Base-by-base conservation (phyloP, 2,797 vertebrate genomes). In the Hypotaenidia okinawae region DNA sequence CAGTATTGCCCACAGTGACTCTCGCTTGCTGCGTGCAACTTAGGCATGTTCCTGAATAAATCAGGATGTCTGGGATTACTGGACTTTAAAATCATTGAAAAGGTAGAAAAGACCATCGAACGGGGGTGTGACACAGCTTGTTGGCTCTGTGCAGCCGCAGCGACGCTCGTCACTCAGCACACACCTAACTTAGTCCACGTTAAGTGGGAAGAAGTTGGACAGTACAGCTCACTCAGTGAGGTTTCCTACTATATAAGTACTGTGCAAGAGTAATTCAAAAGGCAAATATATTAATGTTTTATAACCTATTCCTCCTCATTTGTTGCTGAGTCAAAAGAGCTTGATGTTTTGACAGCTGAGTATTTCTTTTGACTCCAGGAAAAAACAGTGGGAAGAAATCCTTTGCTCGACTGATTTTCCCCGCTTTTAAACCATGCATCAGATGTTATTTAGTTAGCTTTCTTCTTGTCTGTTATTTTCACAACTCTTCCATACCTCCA, bases 291-390 rank as follows among this genome's bases (percentile, higher is more conserved):
- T 76, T 72, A 27, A 49, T 74, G 41, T 30, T 84, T 63, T 88
- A 75, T 70, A 93, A 95, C 83, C 81, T 79, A 76, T 62, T 93
- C 82, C 49, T 87, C n/a, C 79, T 91, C 70, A 47, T 97, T 96
- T 93, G 78, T 88, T 92, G 88, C 89, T 72, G 79, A 97, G 90
- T 95, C 51, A 64, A 87, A 84, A 89, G 55, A 76, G 11, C 75
- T 74, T 86, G 90, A 69, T 95, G 85, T 95, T 97, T 96, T 97
- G 96, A 95, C 92, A 95, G 84, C n/a, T 90, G 85, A 79, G 41
- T 49, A 41, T 69, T 88, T 70, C 47, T 49, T 45, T 28, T 89
- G 17, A 73, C 57, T 61, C 55, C n/a, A 32, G 80, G 64, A 84
- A 66, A 92, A 96, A n/a, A 8, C 0, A 11, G 61, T 94, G 90